Percentiles rank a stretch among this genome's conserved stretches.
These are phyloP conservation scores for Cenopis cana DNA, from an alignment of 2,888 invertebrate species.

Conservation along the genomic window DNA sequence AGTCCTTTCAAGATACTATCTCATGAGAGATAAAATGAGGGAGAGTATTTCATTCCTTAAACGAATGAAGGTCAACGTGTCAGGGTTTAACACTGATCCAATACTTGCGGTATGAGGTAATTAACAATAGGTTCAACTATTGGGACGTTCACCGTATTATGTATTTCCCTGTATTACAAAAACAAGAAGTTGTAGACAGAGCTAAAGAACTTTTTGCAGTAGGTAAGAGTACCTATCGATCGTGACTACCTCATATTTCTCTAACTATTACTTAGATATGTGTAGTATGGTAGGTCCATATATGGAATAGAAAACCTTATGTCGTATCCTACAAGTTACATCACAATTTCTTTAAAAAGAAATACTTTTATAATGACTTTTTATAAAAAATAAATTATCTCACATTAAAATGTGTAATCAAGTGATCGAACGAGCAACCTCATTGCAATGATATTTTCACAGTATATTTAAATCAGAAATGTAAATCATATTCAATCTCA, in stretches of 20 bases:
- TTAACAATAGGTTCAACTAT: too few relatives aligned
- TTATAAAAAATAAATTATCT: too few relatives aligned
- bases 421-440: not conserved
- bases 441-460: slow-evolving; percentile 5
- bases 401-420: not conserved
- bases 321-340: not conserved
- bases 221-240: too few relatives aligned
- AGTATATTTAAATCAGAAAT: slow-evolving; percentile 13
- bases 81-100: too few relatives aligned
- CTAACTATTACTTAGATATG: too few relatives aligned
- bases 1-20: not conserved
- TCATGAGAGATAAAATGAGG: not conserved
- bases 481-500: slow-evolving; percentile 20
- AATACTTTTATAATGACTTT: too few relatives aligned
- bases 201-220: not conserved
- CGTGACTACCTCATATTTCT: too few relatives aligned
- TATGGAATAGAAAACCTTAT: not conserved
- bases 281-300: too few relatives aligned
- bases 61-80: not conserved
- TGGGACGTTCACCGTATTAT: too few relatives aligned
- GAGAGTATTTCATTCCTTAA: not conserved
- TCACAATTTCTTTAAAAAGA: too few relatives aligned
- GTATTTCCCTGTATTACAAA: not conserved
- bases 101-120: too few relatives aligned
- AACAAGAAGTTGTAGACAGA: not conserved